Percentiles rank a stretch among this genome's conserved stretches.
These are phyloP conservation scores for Nomada ruficornis DNA, from an alignment of 2,888 invertebrate genomes.

Conservation along the genomic window DNA sequence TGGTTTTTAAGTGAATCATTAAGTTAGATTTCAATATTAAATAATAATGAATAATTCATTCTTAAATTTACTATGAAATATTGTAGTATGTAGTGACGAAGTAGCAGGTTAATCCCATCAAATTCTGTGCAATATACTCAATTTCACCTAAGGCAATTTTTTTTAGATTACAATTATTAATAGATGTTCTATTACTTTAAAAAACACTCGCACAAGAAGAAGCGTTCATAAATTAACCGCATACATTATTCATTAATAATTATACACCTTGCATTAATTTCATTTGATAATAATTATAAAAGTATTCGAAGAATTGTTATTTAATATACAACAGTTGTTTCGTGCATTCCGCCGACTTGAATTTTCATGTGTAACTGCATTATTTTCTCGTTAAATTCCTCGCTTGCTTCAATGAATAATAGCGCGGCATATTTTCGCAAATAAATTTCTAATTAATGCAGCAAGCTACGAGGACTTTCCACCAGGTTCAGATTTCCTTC, in stretches of 20 bases:
- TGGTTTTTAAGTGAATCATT: no score
- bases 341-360: no score
- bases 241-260: not conserved
- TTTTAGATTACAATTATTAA: not conserved
- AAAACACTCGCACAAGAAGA: not conserved
- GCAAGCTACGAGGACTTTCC: not conserved
- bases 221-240: not conserved
- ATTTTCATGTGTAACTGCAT: not conserved
- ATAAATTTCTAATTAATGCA: slow-evolving; percentile 23
- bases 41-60: no score
- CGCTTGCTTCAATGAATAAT: not conserved
- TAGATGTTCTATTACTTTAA: not conserved
- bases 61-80: not conserved
- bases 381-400: not conserved
- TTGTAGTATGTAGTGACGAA: not conserved
- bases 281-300: no score
- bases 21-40: no score
- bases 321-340: not conserved
- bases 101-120: no score
- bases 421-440: slow-evolving; percentile 18
- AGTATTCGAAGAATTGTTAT: slow-evolving; percentile 9
- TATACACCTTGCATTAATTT: not conserved
- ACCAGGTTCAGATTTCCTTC: not conserved
- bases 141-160: no score
- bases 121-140: not conserved